Evolutionary conservation across 2,888 invertebrate genomes (phyloP).

Genomic region (Xylota sylvarum): DNA sequence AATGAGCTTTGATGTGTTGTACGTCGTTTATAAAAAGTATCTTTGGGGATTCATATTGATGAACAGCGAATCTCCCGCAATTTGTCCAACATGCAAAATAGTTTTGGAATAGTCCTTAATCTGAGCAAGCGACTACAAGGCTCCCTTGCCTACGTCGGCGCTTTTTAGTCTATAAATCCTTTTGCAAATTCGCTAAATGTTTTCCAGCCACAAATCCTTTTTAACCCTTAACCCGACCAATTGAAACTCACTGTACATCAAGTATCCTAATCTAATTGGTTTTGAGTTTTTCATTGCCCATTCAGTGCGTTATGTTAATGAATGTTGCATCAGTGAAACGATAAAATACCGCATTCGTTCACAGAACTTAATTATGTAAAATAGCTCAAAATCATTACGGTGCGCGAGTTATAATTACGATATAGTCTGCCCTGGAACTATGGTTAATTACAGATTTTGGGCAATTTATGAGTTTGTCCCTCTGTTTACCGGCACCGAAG

Average conservation of each 20-base stretch:
- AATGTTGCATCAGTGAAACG: conserved; percentile 24
- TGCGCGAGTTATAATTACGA: conserved; percentile 24
- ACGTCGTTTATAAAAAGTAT: too few species aligned
- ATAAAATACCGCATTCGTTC: background rate
- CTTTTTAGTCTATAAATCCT: too few species aligned
- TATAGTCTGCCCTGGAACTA: conserved; percentile 41
- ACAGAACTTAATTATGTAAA: conserved; percentile 55
- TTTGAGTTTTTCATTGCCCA: background rate
- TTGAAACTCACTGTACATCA: conserved; percentile 11
- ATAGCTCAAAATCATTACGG: conserved; percentile 51
- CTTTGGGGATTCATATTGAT: too few species aligned
- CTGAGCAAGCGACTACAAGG: too few species aligned
- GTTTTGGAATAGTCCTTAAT: too few species aligned
- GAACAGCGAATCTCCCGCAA: too few species aligned
- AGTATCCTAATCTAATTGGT: conserved; percentile 9
- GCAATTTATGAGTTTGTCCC: conserved; percentile 33
- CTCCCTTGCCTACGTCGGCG: too few species aligned
- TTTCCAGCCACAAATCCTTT: too few species aligned
- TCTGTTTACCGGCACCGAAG: background rate
- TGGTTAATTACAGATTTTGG: conserved; percentile 50
- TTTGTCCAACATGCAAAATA: too few species aligned
- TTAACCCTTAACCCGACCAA: too few species aligned
- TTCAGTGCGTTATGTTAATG: conserved; percentile 10
- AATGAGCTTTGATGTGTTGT: too few species aligned
- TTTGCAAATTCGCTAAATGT: too few species aligned